Percentiles rank a stretch among this genome's conserved stretches.
phyloP scores from a whole-genome alignment of 2,888 invertebrate species.

The Drosophila greeni region DNA sequence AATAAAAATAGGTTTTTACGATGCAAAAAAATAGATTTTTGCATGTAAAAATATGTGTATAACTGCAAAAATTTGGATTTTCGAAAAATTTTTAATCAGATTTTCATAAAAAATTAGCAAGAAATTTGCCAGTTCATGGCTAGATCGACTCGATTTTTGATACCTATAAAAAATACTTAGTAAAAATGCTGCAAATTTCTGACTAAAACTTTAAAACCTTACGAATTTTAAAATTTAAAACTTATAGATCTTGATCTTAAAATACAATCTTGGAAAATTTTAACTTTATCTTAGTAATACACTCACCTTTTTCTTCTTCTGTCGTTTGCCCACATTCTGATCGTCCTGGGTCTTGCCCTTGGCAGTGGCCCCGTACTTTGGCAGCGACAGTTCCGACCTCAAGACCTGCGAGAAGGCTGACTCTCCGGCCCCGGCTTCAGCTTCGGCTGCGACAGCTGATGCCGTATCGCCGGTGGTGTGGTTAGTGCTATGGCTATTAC shows the following conservation, averaged over 20 bases:
- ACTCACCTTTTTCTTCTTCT: conserved; percentile 67
- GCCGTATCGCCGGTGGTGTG: conserved; percentile 1
- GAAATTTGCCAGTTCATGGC: too few relatives aligned
- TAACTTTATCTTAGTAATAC: not conserved
- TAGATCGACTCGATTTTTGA: not conserved
- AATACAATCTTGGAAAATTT: not conserved
- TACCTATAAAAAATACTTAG: too few relatives aligned
- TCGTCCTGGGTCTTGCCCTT: conserved; percentile 69
- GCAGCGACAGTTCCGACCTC: conserved; percentile 39
- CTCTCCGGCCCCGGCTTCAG: conserved; percentile 1
- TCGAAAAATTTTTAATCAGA: too few relatives aligned
- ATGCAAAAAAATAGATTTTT: too few relatives aligned
- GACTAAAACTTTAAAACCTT: not conserved
- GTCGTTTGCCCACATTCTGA: conserved; percentile 69
- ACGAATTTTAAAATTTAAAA: not conserved
- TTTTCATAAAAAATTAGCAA: too few relatives aligned
- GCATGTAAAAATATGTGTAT: not conserved
- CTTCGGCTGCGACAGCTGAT: not conserved
- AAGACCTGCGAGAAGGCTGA: conserved; percentile 25
- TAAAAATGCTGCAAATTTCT: not conserved
- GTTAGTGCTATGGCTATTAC: conserved; percentile 24
- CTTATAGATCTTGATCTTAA: not conserved
- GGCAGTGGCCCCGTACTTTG: conserved; percentile 53
- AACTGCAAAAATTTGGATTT: too few relatives aligned
- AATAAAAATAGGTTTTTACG: too few relatives aligned